Evolutionary conservation across 2,797 vertebrate species (phyloP), one percentile per base, ranked within the genome.

Genomic region (Epinephelus coioides): DNA sequence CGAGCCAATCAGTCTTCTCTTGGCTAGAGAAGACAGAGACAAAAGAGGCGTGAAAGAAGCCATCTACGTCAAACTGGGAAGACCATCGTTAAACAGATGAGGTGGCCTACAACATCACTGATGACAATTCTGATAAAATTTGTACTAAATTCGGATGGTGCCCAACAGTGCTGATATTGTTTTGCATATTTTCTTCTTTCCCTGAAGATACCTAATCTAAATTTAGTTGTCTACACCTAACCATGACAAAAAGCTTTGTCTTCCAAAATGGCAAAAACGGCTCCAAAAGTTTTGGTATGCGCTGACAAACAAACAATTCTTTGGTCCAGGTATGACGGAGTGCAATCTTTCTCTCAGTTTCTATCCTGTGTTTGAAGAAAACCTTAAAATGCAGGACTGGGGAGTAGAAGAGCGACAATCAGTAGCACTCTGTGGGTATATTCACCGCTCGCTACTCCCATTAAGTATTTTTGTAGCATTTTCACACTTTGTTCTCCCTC

Each of bases 391-490:
- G 19, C 25, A 30, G 14, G 53, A n/a, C 46, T 54, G 6, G 57
- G 19, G 59, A 62, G 25, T 23, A 60, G 15, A 62, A 44, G 63
- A 69, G 27, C 46, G 25, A 55, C 43, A 73, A 76, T 82, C 63
- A 81, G 1, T 9, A 23, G 12, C 56, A 70, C 30, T 81, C 51
- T 23, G 11, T 53, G 34, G 53, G 53, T 7, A 43, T 15, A 73
- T 60, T 67, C 53, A 60, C 1, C 13, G 0, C 50, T 60, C 44
- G n/a, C 1, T 0, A 40, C 43, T 63, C 5, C 62, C 25, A 74
- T 66, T 71, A 57, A 50, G 34, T 71, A 51, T 84, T 83, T 84
- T 78, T 69, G 50, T 19, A 13, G 40, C 43, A 79, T 70, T 85
- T 74, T 79, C 13, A 38, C 64, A 72, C 63, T 75, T 77, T 83